Percentiles rank a stretch among this genome's conserved stretches.
These are phyloP conservation scores for Oscheius sp. DNA, from an alignment of 2,888 invertebrate species.

Conservation along the genomic window DNA sequence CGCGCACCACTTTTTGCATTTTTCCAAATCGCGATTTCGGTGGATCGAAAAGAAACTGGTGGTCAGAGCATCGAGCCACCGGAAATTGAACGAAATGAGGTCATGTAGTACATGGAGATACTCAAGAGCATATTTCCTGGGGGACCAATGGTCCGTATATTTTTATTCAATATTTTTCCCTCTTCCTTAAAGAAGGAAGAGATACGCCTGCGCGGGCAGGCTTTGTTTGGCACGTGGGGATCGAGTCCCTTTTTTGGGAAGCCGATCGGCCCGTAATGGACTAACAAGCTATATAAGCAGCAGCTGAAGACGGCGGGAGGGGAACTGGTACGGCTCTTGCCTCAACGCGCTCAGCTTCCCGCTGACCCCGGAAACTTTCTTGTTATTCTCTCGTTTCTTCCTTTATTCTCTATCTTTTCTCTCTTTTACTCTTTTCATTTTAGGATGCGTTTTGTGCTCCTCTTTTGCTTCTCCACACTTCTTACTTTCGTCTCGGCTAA, in stretches of 20 bases:
- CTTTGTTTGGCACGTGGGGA: constrained; percentile 26
- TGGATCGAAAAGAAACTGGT: constrained; percentile 24
- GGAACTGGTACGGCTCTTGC: constrained; percentile 16
- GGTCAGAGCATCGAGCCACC: not conserved
- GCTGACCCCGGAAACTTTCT: not conserved
- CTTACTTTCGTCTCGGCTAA: constrained; percentile 3
- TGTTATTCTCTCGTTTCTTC: not conserved
- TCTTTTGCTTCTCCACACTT: constrained; percentile 11
- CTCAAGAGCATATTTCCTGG: too few species aligned
- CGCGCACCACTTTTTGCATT: constrained; percentile 28
- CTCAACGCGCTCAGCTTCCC: not conserved
- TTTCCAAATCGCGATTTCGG: constrained; percentile 26
- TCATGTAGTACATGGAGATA: not conserved
- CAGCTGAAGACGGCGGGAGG: not conserved
- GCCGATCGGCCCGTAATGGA: constrained; percentile 31
- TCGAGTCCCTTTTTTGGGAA: constrained; percentile 30
- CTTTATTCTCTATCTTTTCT: not conserved
- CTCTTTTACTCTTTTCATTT: not conserved
- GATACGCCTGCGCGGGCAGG: not conserved
- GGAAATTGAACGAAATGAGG: not conserved
- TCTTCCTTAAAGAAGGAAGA: too few species aligned
- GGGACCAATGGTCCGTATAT: not conserved
- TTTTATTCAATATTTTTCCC: not conserved
- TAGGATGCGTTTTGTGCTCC: constrained; percentile 18
- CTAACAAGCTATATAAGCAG: constrained; percentile 32